A percentile compares a stretch with the other conserved stretches of the same genome.
These are phyloP conservation scores for Zele albiditarsus DNA, from an alignment of 2,888 invertebrate genomes.

Conservation along the genomic window DNA sequence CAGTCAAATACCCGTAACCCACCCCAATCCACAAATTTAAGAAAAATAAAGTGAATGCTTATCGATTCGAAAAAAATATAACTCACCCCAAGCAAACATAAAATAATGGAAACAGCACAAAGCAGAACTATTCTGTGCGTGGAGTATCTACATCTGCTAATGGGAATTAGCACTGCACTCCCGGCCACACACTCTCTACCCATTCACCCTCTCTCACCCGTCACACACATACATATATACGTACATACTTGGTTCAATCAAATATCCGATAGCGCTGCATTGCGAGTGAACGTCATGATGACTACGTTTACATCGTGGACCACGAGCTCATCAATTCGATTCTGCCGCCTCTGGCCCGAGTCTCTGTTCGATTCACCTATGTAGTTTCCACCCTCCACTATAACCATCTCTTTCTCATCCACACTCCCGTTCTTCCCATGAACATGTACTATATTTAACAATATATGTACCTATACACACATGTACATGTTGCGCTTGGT, in stretches of 20 bases:
- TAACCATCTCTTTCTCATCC: conserved; percentile 25
- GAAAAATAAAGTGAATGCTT: neutral
- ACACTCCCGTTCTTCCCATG: conserved; percentile 13
- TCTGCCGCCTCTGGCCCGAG: conserved; percentile 31
- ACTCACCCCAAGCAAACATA: neutral
- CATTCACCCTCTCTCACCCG: conserved; percentile 54
- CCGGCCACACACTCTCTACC: conserved; percentile 33
- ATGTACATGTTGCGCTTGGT: conserved; percentile 3
- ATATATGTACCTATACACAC: neutral
- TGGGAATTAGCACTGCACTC: conserved; percentile 59
- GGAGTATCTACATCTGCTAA: conserved; percentile 52
- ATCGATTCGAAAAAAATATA: neutral
- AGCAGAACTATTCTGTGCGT: conserved; percentile 24
- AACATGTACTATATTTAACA: neutral
- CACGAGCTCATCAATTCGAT: conserved; percentile 58
- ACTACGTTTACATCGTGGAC: conserved; percentile 61
- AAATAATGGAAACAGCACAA: conserved; percentile 23
- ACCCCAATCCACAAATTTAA: conserved; percentile 14
- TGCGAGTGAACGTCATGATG: conserved; percentile 55
- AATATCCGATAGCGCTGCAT: conserved; percentile 57
- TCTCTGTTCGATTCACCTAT: conserved; percentile 13
- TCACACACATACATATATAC: conserved; percentile 22
- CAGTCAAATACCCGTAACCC: neutral
- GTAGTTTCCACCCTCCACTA: conserved; percentile 38
- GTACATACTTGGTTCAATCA: conserved; percentile 59